phyloP scores from a whole-genome alignment of 1,140 invertebrate genomes.

The Drosophila setifemur region DNA sequence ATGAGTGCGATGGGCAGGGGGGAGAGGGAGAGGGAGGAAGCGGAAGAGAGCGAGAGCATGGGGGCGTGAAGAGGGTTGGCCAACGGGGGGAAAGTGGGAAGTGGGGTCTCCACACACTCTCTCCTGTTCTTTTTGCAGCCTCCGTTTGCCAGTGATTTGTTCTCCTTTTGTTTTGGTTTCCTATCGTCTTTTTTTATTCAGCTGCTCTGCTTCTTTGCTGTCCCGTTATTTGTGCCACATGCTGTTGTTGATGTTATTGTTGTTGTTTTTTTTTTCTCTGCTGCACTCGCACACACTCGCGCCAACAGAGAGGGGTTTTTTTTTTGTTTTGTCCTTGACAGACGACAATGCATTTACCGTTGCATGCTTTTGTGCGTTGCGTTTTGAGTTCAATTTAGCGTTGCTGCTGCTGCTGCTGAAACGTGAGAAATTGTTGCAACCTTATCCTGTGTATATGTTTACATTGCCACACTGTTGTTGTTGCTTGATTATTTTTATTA shows the following conservation, averaged over 20 bases:
- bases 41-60: background rate
- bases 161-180: conserved; percentile 50
- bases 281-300: conserved; percentile 24
- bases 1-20: conserved; percentile 17
- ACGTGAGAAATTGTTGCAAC: conserved; percentile 20
- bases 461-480: background rate
- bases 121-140: conserved; percentile 25
- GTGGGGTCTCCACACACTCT: background rate
- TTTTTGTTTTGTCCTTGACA: conserved; percentile 68
- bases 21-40: background rate
- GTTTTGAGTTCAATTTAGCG: background rate
- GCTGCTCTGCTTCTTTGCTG: conserved; percentile 23
- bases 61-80: background rate
- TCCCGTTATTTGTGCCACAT: conserved; percentile 53
- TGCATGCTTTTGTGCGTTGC: conserved; percentile 51
- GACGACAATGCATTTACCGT: conserved; percentile 59
- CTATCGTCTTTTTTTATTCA: conserved; percentile 29
- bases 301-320: conserved; percentile 49
- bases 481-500: conserved; percentile 22
- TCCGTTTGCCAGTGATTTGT: conserved; percentile 53
- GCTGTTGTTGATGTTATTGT: conserved; percentile 29
- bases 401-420: conserved; percentile 22
- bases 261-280: conserved; percentile 39
- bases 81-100: background rate
- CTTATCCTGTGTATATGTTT: conserved; percentile 1